These are phyloP conservation scores for Heliconius himera DNA, from an alignment of 1,140 invertebrate species.

Conservation along the genomic window DNA sequence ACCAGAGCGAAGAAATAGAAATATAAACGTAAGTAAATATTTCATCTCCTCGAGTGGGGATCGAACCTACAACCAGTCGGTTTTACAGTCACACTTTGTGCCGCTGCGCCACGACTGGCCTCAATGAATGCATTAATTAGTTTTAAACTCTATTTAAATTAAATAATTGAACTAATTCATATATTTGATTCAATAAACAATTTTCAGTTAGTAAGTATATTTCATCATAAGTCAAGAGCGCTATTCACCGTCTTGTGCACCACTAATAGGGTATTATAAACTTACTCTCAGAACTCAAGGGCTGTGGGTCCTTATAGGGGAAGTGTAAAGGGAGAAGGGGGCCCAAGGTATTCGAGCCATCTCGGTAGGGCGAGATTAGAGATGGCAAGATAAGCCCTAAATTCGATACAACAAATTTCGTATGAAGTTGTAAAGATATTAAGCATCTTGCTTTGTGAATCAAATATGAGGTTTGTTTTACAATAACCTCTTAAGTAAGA, in stretches of 20 bases:
- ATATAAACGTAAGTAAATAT: no score
- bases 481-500: conserved; percentile 58
- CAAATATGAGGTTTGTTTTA: conserved; percentile 72
- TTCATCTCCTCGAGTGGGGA: no score
- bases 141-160: background rate
- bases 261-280: conserved; percentile 79
- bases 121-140: background rate
- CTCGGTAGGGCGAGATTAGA: conserved; percentile 72
- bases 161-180: background rate
- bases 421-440: conserved; percentile 76
- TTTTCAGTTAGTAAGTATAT: conserved; percentile 11
- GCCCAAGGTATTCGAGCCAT: conserved; percentile 62
- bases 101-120: no score
- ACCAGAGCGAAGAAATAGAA: no score
- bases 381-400: conserved; percentile 78
- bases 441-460: conserved; percentile 72
- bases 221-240: conserved; percentile 31
- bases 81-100: no score
- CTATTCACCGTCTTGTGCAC: conserved; percentile 43
- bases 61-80: no score
- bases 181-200: conserved; percentile 15
- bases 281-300: conserved; percentile 63
- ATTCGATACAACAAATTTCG: conserved; percentile 79
- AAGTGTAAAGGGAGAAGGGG: conserved; percentile 35
- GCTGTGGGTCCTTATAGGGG: conserved; percentile 50